Base-by-base conservation (phyloP, 1,140 invertebrate genomes). In the Coptotermes formosanus region DNA sequence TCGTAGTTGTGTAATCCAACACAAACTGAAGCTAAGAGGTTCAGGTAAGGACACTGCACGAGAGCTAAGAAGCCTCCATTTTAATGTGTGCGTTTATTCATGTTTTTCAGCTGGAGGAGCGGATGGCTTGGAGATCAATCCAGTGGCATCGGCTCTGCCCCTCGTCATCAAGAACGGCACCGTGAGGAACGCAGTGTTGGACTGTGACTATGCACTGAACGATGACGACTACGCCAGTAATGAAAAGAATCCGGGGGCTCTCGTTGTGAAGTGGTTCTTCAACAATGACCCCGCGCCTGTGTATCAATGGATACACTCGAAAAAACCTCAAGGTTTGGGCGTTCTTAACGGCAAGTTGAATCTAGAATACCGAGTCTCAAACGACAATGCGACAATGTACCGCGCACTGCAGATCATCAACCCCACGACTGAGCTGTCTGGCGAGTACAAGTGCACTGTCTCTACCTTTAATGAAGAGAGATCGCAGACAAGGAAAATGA, bases 201-300 rank as follows among this genome's bases (percentile, higher is more conserved):
- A 96, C 90, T 97, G 96, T 92, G 94, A 95, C 89, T 96, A 95
- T 90, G 92, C 92, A n/a, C 90, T 94, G 64, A 94, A 94, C 75
- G 91, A 88, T 23, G 52, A 86, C 25, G 87, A 93, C 83, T 91
- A 91, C 12, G 64, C 64, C 25, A 30, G n/a, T 30, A 75, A 75
- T n/a, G n/a, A 30, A 30, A 88, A 89, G 3, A 90, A 91, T 0
- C 92, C 92, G 82, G 88, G 88, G 21, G 94, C 93, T 48, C 90
- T 97, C 48, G 94, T 96, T 55, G 94, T 97, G 86, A 96, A 96
- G 90, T 96, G 96, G 95, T 96, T 93, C 90, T 94, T 95, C 89
- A 94, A 94, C 89, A 92, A 94, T 85, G 92, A 93, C 88, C 92
- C 92, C 2, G 91, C 92, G 55, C 93, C 94, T 11, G 93, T 96